Conservation (phyloP, 1,140 invertebrate genomes). For the Protaetia brevitarsis region DNA sequence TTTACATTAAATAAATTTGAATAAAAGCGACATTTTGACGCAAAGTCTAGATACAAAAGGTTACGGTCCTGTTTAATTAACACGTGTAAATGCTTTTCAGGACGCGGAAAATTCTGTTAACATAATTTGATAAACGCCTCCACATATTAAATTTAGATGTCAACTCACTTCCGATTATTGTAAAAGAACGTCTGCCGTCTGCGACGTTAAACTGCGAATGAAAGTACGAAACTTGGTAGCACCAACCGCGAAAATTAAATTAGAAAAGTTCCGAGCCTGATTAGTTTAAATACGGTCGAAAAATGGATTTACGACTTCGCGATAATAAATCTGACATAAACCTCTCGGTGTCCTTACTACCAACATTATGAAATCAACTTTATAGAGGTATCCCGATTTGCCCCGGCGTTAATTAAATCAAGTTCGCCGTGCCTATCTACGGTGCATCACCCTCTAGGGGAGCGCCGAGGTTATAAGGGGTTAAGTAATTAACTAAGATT, state of each 20-base stretch:
- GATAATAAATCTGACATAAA: conserved; percentile 8
- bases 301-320: neutral
- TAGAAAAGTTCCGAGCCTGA: conserved; percentile 11
- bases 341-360: neutral
- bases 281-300: conserved; percentile 6
- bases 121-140: neutral
- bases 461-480: neutral
- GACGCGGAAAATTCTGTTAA: neutral
- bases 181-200: neutral
- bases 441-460: neutral
- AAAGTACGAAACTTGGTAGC: neutral
- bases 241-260: neutral
- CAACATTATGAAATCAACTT: conserved; percentile 14
- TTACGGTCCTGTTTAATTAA: no score
- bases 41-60: no score
- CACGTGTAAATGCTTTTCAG: no score
- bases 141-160: neutral
- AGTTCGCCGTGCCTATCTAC: neutral
- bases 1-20: no score
- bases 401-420: conserved; percentile 24
- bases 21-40: no score
- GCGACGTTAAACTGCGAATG: neutral
- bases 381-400: conserved; percentile 23
- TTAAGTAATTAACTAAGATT: conserved; percentile 24
- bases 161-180: neutral